phyloP scores from a whole-genome alignment of 1,140 invertebrate genomes.

The Hypsibius dujardini region DNA sequence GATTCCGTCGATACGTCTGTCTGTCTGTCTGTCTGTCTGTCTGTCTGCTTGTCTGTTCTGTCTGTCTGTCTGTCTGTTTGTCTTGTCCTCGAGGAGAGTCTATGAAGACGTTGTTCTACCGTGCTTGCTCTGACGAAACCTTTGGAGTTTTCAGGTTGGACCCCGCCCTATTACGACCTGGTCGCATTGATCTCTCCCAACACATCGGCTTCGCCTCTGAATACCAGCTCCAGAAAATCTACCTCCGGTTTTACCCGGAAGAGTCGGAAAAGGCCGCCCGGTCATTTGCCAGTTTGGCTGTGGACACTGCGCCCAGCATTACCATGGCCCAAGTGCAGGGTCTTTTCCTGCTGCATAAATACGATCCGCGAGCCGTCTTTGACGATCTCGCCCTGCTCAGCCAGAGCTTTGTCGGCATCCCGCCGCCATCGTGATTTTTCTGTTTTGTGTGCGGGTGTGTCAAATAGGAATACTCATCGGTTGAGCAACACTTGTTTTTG shows the following conservation, averaged over 20 bases:
- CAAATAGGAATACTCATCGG: no score
- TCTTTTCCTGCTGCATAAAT: neutral
- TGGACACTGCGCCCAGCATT: neutral
- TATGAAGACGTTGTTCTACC: no score
- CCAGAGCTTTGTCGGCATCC: neutral
- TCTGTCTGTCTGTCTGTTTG: no score
- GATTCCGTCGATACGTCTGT: no score
- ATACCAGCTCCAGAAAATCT: constrained; percentile 68
- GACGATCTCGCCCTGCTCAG: neutral
- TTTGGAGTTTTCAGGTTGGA: constrained; percentile 50
- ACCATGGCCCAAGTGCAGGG: neutral
- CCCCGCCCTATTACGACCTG: constrained; percentile 84
- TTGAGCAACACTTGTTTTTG: no score
- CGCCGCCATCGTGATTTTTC: no score
- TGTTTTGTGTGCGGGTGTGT: no score
- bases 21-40: no score
- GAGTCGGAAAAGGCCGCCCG: constrained; percentile 38
- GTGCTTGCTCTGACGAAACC: no score
- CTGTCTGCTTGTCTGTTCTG: no score
- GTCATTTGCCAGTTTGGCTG: constrained; percentile 42
- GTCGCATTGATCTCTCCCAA: constrained; percentile 82
- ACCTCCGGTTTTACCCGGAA: constrained; percentile 67
- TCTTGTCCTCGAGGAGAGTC: no score
- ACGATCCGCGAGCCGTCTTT: neutral
- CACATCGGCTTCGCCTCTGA: constrained; percentile 66